Base-by-base conservation (phyloP, 2,113 vertebrate genomes). In the Condylura cristata region DNA sequence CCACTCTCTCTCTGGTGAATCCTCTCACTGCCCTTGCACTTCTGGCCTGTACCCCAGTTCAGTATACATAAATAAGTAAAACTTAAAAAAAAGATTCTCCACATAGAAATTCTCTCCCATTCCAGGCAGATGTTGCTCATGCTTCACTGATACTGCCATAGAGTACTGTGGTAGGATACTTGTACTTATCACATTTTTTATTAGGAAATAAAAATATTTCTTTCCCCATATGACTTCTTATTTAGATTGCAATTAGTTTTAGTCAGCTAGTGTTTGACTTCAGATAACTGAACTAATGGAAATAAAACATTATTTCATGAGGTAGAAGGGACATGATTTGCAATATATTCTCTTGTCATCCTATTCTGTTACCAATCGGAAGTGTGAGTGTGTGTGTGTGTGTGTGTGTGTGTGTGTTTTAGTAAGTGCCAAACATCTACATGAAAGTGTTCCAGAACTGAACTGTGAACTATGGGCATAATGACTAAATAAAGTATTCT, bases 401-500 rank as follows among this genome's bases (percentile, higher is more conserved):
- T n/a, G n/a, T 56, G 13, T 34, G 0, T 39, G 41, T 66, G 60
- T 51, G 22, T 51, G 3, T 56, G 20, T 78, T 92, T 32, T 3
- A 34, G 39, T 51, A 81, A 75, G 4, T 53, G 3, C 11, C 74
- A 80, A 70, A 34, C 8, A 51, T 81, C 32, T 5, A 85, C 72
- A 51, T 46, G 18, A 51, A 66, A 88, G 13, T 32, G 7, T 9
- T 18, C 14, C 37, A 71, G 11, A 75, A 17, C 10, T 30, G 32
- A 83, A 41, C 6, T 8, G 13, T n/a, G 5, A 81, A 3, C 1
- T 28, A 2, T 30, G 8, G 3, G n/a, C n/a, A n/a, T n/a, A n/a
- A n/a, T n/a, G n/a, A n/a, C n/a, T n/a, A n/a, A n/a, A n/a, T n/a
- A n/a, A n/a, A n/a, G n/a, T n/a, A 7, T 2, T 41, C 51, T 37